These are phyloP conservation scores for Phymorhynchus buccinoides DNA, from an alignment of 1,140 invertebrate genomes.

Conservation along the genomic window DNA sequence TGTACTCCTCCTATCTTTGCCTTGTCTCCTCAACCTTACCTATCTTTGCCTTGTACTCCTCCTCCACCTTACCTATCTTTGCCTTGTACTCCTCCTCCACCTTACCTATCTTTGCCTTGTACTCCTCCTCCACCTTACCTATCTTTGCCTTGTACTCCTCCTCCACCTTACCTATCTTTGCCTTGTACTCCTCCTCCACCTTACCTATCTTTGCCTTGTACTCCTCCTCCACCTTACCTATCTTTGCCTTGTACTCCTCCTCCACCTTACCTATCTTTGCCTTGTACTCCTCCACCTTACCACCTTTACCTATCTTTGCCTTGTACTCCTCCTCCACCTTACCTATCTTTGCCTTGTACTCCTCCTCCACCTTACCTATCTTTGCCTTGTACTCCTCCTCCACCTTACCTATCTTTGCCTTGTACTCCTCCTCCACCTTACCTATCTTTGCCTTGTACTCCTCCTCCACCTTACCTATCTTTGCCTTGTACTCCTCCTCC, in stretches of 20 bases:
- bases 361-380: no score
- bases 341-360: conserved; percentile 84
- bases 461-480: no score
- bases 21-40: neutral
- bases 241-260: neutral
- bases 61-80: neutral
- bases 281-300: no score
- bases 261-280: no score
- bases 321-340: conserved; percentile 82
- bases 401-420: conserved; percentile 47
- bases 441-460: no score
- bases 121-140: neutral
- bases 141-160: neutral
- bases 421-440: no score
- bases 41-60: neutral
- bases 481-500: no score
- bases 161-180: no score
- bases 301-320: conserved; percentile 10
- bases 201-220: neutral
- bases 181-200: neutral
- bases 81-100: neutral
- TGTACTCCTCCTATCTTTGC: neutral
- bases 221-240: neutral
- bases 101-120: neutral
- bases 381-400: no score